Evolutionary conservation across 1,140 invertebrate genomes (phyloP), one percentile per base, ranked within the genome.

Genomic region (Diachasmimorpha longicaudata): DNA sequence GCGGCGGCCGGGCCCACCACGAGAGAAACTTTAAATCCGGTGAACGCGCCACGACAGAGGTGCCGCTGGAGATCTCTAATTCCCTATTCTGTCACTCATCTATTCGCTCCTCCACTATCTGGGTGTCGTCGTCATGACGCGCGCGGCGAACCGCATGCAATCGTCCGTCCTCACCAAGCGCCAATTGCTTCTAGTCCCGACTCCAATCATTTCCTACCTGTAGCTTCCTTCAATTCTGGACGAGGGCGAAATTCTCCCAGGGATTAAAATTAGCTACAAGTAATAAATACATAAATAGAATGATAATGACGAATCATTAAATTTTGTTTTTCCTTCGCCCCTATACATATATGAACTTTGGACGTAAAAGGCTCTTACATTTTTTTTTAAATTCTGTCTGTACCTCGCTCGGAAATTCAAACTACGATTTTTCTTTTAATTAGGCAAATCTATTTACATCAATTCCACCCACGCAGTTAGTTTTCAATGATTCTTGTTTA

Each of bases 181-280:
- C 58, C 72, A 67, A 74, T 74, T 74, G 37, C 55, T 19, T 63
- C 2, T 14, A 44, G 70, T 63, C 52, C n/a, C 6, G 55, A 21
- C 42, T 74, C 69, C 63, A 74, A 74, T 74, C 72, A 74, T 74
- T 52, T 74, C 63, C 63, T 52, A 74, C 63, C 23, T 74, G 72
- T 74, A 55, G 63, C 63, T 68, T 25, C 44, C 0, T 58, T 46
- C 36, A 39, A n/a, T 42, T 39, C 31, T 16, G 37, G 23, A 23
- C 10, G 23, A n/a, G 36, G 16, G 68, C 8, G 44, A 42, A 42
- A 70, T 39, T 21, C 25, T 68, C 2, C 23, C 31, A 31, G 31
- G 6, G 31, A 3, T 6, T 31, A 31, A 31, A n/a, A n/a, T n/a
- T n/a, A n/a, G n/a, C n/a, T n/a, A n/a, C n/a, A n/a, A n/a, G n/a